Conservation (phyloP, 2,113 vertebrate species). For the Pseudorasbora parva region DNA sequence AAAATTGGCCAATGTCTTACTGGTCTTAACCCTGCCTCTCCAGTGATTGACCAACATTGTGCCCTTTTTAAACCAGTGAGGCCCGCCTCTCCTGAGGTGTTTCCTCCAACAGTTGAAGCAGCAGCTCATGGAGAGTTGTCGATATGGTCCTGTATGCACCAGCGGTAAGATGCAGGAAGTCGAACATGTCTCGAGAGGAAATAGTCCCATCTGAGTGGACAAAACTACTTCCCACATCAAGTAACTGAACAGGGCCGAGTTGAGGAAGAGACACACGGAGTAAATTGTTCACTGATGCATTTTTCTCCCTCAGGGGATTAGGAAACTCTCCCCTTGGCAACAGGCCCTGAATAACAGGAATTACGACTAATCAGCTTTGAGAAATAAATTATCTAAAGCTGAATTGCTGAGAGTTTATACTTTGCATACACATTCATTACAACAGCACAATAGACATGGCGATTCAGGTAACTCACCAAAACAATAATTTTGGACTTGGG, state of each 20-base stretch:
- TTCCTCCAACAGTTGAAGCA: constrained; percentile 96
- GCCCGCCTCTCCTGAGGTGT: constrained; percentile 92
- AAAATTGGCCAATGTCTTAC: constrained; percentile 8
- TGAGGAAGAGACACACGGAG: constrained; percentile 85
- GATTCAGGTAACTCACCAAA: constrained; percentile 77
- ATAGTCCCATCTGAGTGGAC: constrained; percentile 95
- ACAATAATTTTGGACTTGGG: constrained; percentile 93
- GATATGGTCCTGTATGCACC: constrained; percentile 86
- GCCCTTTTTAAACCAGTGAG: constrained; percentile 84
- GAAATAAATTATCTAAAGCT: background rate
- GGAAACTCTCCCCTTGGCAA: constrained; percentile 93
- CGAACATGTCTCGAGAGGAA: constrained; percentile 93
- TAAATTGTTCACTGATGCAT: constrained; percentile 84
- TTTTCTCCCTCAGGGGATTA: constrained; percentile 94
- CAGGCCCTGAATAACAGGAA: constrained; percentile 80
- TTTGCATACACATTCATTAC: background rate
- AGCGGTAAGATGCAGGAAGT: constrained; percentile 95
- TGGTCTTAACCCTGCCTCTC: constrained; percentile 36
- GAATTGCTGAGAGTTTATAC: background rate
- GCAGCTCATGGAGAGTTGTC: constrained; percentile 93
- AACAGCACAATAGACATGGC: background rate
- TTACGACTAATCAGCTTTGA: background rate
- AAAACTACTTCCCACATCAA: constrained; percentile 86
- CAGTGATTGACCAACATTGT: background rate
- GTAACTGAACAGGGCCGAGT: constrained; percentile 84